These are phyloP conservation scores for Hormiphora californensis DNA, from an alignment of 37 sponge, comb jelly and placozoan species.

Conservation along the genomic window DNA sequence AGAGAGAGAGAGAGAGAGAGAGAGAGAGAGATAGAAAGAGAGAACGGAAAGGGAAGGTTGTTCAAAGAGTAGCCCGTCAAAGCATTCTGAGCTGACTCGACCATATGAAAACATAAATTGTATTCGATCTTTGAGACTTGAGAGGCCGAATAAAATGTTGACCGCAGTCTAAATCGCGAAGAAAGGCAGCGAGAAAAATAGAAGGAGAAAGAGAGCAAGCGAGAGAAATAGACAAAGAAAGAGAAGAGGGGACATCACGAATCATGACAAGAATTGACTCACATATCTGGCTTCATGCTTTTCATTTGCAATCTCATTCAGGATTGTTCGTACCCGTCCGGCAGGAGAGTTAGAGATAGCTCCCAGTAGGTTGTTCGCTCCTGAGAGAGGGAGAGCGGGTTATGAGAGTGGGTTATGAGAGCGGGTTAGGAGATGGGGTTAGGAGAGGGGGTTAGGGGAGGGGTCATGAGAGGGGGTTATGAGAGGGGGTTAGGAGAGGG, in stretches of 20 bases:
- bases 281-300: slow-evolving; percentile 50
- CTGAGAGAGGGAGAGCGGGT: not conserved
- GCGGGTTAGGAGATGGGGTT: not conserved
- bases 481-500: too few relatives aligned
- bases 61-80: too few relatives aligned
- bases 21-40: too few relatives aligned
- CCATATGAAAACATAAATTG: too few relatives aligned
- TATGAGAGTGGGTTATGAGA: not conserved
- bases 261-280: too few relatives aligned
- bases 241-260: not conserved
- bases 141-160: too few relatives aligned
- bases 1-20: too few relatives aligned
- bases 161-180: too few relatives aligned
- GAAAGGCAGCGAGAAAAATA: not conserved
- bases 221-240: not conserved
- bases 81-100: too few relatives aligned
- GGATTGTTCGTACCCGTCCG: slow-evolving; percentile 27
- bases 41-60: too few relatives aligned
- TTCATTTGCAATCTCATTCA: slow-evolving; percentile 39
- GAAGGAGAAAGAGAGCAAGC: not conserved
- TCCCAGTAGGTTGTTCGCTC: slow-evolving; percentile 44
- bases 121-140: too few relatives aligned
- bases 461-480: too few relatives aligned
- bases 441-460: not conserved
- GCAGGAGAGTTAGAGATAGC: slow-evolving; percentile 50